These are phyloP conservation scores for Egretta garzetta DNA, from an alignment of 2,113 vertebrate genomes.

Conservation along the genomic window DNA sequence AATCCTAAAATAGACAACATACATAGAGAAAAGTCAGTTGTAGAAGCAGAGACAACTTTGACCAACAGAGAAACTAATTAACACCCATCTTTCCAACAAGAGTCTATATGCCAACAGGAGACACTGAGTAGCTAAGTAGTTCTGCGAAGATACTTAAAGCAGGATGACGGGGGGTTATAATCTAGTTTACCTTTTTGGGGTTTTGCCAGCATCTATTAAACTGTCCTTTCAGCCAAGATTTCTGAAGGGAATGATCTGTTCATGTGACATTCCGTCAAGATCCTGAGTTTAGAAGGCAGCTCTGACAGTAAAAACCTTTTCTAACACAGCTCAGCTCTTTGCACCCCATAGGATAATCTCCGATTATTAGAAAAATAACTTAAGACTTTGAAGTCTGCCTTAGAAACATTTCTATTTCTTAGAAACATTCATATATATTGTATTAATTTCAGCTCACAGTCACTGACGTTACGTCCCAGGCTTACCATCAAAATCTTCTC, in stretches of 20 bases:
- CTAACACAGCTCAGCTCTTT: background rate
- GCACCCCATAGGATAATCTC: background rate
- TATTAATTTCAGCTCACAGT: background rate
- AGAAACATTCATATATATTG: background rate
- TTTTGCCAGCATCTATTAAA: background rate
- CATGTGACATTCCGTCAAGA: background rate
- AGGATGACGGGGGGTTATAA: background rate
- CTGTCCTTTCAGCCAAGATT: background rate
- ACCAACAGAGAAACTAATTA: background rate
- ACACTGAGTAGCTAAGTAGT: background rate
- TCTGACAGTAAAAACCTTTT: background rate
- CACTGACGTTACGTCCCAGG: background rate
- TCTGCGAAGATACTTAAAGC: background rate
- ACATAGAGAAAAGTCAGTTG: background rate
- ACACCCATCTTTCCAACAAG: background rate
- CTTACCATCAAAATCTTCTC: background rate
- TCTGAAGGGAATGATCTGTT: background rate
- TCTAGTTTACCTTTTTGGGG: background rate
- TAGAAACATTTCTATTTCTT: background rate
- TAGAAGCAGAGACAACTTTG: background rate
- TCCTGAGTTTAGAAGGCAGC: background rate
- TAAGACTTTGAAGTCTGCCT: background rate
- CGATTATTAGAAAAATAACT: background rate
- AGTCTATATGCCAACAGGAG: background rate
- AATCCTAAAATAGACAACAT: background rate